Conservation (phyloP, 2,797 vertebrate genomes). For the Dicrostonyx torquatus region DNA sequence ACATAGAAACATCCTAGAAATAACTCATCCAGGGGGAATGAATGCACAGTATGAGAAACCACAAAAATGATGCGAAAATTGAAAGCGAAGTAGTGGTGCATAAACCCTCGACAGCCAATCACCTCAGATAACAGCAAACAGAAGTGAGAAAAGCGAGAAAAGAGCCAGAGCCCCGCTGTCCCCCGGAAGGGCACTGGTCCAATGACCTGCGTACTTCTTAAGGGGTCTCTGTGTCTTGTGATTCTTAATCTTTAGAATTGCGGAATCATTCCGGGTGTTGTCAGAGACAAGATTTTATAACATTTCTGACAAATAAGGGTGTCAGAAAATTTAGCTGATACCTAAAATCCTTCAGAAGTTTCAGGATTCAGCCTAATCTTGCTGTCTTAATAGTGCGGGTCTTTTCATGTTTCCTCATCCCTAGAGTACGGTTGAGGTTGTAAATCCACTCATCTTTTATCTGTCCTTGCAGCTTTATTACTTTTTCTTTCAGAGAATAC, state of each 20-base stretch:
- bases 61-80: not conserved
- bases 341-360: slow-evolving; percentile 59
- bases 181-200: not conserved
- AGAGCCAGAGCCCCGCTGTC: no score
- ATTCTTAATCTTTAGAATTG: slow-evolving; percentile 29
- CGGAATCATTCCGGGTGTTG: not conserved
- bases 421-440: slow-evolving; percentile 35
- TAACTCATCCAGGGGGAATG: not conserved
- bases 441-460: slow-evolving; percentile 54
- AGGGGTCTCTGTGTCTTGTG: not conserved
- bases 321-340: slow-evolving; percentile 16
- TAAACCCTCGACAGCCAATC: slow-evolving; percentile 18
- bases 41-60: not conserved
- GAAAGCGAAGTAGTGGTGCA: not conserved
- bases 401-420: slow-evolving; percentile 56
- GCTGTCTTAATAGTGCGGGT: not conserved
- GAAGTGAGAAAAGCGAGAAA: not conserved
- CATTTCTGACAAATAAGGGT: not conserved
- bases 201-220: not conserved
- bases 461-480: slow-evolving; percentile 46
- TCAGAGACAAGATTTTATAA: slow-evolving; percentile 30
- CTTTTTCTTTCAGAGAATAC: slow-evolving; percentile 57
- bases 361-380: slow-evolving; percentile 39
- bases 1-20: not conserved
- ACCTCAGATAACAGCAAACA: not conserved